A percentile compares a stretch with the other conserved stretches of the same genome.
Evolutionary conservation across 2,113 vertebrate genomes (phyloP).

Genomic region (Cettia cetti): DNA sequence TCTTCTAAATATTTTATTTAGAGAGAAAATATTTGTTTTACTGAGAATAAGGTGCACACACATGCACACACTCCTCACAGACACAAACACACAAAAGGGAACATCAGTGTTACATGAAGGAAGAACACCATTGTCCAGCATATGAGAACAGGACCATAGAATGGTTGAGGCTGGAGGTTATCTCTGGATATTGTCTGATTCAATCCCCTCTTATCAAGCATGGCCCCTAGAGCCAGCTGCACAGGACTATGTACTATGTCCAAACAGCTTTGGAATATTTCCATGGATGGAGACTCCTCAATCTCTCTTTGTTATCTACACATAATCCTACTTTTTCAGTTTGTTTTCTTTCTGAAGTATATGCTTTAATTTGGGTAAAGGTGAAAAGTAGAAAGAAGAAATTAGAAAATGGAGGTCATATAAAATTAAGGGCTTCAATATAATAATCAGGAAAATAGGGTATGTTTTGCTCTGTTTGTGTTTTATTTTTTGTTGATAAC

Average conservation of each 20-base stretch:
- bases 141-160: neutral
- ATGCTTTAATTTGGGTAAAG: neutral
- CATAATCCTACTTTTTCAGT: no score
- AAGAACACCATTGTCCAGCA: neutral
- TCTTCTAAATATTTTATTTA: neutral
- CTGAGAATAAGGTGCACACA: neutral
- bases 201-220: neutral
- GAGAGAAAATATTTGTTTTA: neutral
- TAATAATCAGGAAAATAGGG: neutral
- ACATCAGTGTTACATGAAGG: neutral
- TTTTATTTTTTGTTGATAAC: neutral
- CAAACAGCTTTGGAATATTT: neutral
- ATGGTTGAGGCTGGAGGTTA: neutral
- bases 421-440: neutral
- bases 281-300: neutral
- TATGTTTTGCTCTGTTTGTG: neutral
- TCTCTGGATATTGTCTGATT: neutral
- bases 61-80: no score
- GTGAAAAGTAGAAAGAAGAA: neutral
- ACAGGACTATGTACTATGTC: neutral
- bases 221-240: rapidly evolving
- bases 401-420: neutral
- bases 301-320: neutral
- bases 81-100: neutral
- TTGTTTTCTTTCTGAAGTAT: neutral